Evolutionary conservation across 2,797 vertebrate species (phyloP).

Genomic region (Ara ararauna): DNA sequence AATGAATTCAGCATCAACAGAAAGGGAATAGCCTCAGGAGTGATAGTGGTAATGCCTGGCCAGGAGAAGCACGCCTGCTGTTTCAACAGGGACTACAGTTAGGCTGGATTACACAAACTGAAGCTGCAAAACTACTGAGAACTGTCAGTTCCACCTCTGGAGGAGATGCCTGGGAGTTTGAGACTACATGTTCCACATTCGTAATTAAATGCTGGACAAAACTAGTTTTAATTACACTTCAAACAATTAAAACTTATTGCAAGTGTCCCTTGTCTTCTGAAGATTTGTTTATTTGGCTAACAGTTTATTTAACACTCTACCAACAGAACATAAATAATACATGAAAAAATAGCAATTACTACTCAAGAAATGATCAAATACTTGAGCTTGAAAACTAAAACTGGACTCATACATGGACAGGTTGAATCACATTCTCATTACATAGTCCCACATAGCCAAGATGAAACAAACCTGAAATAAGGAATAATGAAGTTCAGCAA

Average conservation of each 20-base stretch:
- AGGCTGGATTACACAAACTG: background rate
- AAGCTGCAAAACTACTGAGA: background rate
- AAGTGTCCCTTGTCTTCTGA: background rate
- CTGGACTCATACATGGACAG: background rate
- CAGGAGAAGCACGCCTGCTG: background rate
- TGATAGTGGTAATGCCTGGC: accelerated
- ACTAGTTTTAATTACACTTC: background rate
- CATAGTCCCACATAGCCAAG: background rate
- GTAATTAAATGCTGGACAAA: background rate
- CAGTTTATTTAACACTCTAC: background rate
- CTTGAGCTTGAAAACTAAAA: background rate
- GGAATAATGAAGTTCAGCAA: background rate
- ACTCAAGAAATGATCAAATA: background rate
- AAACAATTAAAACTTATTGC: background rate
- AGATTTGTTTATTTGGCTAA: background rate
- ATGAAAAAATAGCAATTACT: background rate
- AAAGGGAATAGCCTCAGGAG: background rate
- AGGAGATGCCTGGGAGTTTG: background rate
- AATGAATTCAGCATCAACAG: background rate
- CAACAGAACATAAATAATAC: background rate
- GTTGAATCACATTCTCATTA: background rate
- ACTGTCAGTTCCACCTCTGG: background rate
- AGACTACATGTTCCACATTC: background rate
- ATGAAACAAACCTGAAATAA: background rate
- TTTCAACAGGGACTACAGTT: background rate